Conservation (phyloP, 2,797 vertebrate genomes). For the Centropyge bicolor region DNA sequence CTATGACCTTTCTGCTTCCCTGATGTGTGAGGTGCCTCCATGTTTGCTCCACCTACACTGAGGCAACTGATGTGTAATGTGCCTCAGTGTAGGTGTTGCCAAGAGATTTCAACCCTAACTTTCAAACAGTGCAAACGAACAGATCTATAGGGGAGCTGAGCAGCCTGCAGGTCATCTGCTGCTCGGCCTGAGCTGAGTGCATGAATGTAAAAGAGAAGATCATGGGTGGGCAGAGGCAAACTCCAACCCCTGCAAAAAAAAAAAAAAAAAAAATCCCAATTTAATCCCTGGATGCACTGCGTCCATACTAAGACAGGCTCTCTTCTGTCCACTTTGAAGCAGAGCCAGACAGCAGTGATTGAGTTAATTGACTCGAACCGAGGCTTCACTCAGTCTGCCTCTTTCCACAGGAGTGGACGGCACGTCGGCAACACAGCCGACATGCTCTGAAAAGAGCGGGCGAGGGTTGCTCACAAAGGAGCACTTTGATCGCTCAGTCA, state of each 20-base stretch:
- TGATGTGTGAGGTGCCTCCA: neutral
- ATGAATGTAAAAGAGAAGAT: slow-evolving; percentile 46
- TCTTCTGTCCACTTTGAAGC: slow-evolving; percentile 55
- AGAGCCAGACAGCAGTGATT: slow-evolving; percentile 56
- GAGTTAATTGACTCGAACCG: slow-evolving; percentile 64
- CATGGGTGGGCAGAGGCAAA: slow-evolving; percentile 28
- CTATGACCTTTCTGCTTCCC: slow-evolving; percentile 43
- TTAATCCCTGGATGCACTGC: slow-evolving; percentile 48
- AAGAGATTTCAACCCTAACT: slow-evolving; percentile 31
- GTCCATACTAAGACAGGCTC: slow-evolving; percentile 27
- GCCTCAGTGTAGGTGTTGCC: slow-evolving; percentile 31
- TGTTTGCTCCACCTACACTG: slow-evolving; percentile 11
- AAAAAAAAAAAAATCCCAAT: slow-evolving; percentile 25
- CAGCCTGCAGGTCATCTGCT: slow-evolving; percentile 37
- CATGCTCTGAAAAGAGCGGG: slow-evolving; percentile 46
- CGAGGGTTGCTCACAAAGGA: slow-evolving; percentile 44
- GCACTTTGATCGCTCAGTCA: slow-evolving; percentile 52
- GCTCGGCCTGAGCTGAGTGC: slow-evolving; percentile 6
- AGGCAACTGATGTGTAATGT: neutral
- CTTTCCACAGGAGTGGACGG: slow-evolving; percentile 31
- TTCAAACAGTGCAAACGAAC: slow-evolving; percentile 25
- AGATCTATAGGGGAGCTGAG: slow-evolving; percentile 24
- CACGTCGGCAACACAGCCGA: slow-evolving; percentile 44
- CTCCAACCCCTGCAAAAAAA: slow-evolving; percentile 17
- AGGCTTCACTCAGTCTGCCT: slow-evolving; percentile 34